Base-by-base conservation (phyloP, 2,888 invertebrate species). In the Ormyrus nitidulus region DNA sequence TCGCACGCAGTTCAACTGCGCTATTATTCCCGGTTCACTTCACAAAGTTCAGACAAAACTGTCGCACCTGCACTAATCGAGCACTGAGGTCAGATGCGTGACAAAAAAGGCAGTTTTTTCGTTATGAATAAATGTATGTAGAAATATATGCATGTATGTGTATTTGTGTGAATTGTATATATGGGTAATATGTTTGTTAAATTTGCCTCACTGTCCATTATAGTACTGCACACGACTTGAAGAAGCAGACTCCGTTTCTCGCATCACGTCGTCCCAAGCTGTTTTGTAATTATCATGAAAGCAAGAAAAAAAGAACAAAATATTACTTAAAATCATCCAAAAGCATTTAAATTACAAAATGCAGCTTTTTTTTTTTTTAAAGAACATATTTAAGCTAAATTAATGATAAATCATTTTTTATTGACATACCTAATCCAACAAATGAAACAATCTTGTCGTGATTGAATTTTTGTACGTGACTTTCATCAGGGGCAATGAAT, bases 231-330 rank as follows among this genome's bases (percentile, higher is more conserved):
- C 92, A 88, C 92, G 92, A 84, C 92, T 92, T 83, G 91, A 92
- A 68, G 89, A 87, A 71, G 90, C 92, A 66, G 87, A 87, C 46
- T 88, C 92, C 71, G 88, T 88, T 75, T 91, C 90, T 79, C 88
- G 86, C 88, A 94, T 90, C 86, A 94, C 92, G 87, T 95, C 95
- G 85, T 95, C 94, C 95, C 95, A 96, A 77, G 95, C 95, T 96
- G 92, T 70, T 78, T 54, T 10, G 49, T 53, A 11, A 4, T 53
- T 73, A 68, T 56, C 62, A 77, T 72, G 58, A 92, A 92, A 83
- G 85, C 72, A 84, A 81, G 85, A 84, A 85, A 51, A 83, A 83
- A 83, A 71, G 75, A 81, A 80, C 54, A 69, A 66, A 72, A 56
- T 48, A 69, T 6, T 69, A 69, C 13, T 19, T 44, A 8, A 61